phyloP scores from a whole-genome alignment of 2,888 invertebrate species.

The Tiliacea aurago region DNA sequence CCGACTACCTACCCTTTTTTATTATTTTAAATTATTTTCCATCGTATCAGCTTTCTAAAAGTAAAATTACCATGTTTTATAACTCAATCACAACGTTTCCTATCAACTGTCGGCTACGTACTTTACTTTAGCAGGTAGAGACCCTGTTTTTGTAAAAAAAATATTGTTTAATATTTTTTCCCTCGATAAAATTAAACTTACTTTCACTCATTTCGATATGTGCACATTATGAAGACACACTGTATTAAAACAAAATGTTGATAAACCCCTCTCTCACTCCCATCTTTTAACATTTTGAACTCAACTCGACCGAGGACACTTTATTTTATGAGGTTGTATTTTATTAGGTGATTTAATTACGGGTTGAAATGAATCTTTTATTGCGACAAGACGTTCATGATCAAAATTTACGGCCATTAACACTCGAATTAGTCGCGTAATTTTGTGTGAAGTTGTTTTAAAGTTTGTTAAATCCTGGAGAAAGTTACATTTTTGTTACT shows the following conservation, averaged over 20 bases:
- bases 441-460: slow-evolving; percentile 42
- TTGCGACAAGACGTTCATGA: slow-evolving; percentile 47
- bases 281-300: slow-evolving; percentile 24
- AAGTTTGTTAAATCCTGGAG: slow-evolving; percentile 44
- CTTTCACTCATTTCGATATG: too few relatives aligned
- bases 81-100: too few relatives aligned
- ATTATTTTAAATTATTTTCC: too few relatives aligned
- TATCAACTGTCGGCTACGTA: too few relatives aligned
- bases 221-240: too few relatives aligned
- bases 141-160: too few relatives aligned
- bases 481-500: slow-evolving; percentile 37
- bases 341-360: slow-evolving; percentile 51
- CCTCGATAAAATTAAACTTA: too few relatives aligned
- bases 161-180: too few relatives aligned
- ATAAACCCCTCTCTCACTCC: slow-evolving; percentile 32
- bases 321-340: slow-evolving; percentile 46
- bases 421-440: slow-evolving; percentile 49
- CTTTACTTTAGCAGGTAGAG: too few relatives aligned
- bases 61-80: too few relatives aligned
- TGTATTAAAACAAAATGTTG: slow-evolving; percentile 34
- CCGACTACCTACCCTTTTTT: too few relatives aligned
- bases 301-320: slow-evolving; percentile 27
- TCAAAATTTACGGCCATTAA: slow-evolving; percentile 47
- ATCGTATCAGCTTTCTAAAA: too few relatives aligned
- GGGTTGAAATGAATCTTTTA: slow-evolving; percentile 51